These are phyloP conservation scores for Cryptus viduatorius DNA, from an alignment of 2,888 invertebrate species.

Conservation along the genomic window DNA sequence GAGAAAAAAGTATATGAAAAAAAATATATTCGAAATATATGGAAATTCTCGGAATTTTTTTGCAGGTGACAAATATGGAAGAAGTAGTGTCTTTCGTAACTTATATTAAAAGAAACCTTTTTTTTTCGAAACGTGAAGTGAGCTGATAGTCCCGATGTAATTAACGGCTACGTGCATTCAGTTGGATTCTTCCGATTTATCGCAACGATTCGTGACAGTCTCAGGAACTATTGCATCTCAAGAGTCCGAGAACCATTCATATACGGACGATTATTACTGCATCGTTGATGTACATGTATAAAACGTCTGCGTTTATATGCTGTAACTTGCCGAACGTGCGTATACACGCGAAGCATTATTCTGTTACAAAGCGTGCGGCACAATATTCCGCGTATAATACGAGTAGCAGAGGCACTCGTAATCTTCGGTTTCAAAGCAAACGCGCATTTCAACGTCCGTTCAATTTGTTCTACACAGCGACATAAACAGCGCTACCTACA, in stretches of 20 bases:
- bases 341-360: conserved; percentile 1
- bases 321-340: conserved; percentile 9
- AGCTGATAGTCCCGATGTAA: not conserved
- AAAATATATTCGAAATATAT: too few relatives aligned
- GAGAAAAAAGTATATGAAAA: too few relatives aligned
- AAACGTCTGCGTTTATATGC: not conserved
- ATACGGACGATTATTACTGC: conserved; percentile 18
- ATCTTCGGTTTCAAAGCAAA: conserved; percentile 24
- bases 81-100: too few relatives aligned
- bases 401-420: not conserved
- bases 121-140: too few relatives aligned
- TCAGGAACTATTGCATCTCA: not conserved
- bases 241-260: conserved; percentile 19
- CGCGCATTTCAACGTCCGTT: conserved; percentile 11
- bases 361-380: conserved; percentile 22
- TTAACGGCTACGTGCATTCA: not conserved
- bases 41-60: too few relatives aligned
- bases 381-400: conserved; percentile 13
- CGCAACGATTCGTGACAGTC: conserved; percentile 28
- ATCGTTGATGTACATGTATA: not conserved
- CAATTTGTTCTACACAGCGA: not conserved
- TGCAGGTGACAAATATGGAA: too few relatives aligned
- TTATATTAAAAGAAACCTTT: too few relatives aligned
- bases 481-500: not conserved
- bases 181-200: not conserved